phyloP scores from a whole-genome alignment of 2,888 invertebrate genomes.

The Pinctada fucata region DNA sequence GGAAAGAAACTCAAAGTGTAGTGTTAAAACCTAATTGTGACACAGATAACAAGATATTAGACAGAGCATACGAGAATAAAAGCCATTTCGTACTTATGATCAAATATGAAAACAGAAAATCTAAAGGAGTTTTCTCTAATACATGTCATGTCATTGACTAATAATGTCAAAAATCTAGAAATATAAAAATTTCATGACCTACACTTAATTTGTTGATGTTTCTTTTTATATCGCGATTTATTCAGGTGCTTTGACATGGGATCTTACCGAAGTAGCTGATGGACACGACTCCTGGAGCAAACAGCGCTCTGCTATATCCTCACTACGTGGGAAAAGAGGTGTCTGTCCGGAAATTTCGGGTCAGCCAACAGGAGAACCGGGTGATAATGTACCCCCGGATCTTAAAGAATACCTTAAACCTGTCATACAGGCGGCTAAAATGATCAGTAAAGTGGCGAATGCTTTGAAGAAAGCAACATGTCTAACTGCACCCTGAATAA shows the following conservation, averaged over 20 bases:
- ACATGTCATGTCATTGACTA: too few species aligned
- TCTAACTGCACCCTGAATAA: neutral
- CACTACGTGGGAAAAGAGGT: constrained; percentile 19
- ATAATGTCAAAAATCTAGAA: too few species aligned
- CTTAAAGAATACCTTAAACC: neutral
- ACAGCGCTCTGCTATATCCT: constrained; percentile 17
- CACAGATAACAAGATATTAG: too few species aligned
- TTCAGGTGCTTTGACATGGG: constrained; percentile 15
- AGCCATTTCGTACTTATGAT: too few species aligned
- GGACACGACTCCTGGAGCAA: constrained; percentile 4
- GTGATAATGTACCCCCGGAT: constrained; percentile 10
- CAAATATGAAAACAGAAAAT: too few species aligned
- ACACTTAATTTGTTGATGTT: too few species aligned
- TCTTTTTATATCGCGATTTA: neutral
- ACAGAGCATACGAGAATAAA: too few species aligned
- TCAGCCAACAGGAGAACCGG: neutral
- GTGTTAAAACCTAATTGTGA: too few species aligned
- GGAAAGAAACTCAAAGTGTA: too few species aligned
- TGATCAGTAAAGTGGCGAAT: neutral
- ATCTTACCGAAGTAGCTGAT: constrained; percentile 6
- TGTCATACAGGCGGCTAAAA: neutral
- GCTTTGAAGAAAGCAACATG: neutral
- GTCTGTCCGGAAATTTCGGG: neutral
- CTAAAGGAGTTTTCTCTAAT: too few species aligned
- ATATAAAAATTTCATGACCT: too few species aligned